Evolutionary conservation across 64 coral and sea anemone species (phyloP).

Genomic region (Actinia equina): DNA sequence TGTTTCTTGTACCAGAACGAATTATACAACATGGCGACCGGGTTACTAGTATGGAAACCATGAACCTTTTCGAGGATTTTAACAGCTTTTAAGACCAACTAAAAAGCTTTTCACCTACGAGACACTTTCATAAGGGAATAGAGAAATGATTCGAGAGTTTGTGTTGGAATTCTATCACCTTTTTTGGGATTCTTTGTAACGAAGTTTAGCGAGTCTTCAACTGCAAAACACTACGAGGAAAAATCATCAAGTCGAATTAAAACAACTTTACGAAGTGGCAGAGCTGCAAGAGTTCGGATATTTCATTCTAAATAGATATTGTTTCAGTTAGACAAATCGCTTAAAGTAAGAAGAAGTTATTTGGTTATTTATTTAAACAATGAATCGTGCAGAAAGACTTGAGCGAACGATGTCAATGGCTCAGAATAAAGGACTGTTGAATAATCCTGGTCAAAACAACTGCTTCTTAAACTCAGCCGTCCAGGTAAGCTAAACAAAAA

Average conservation of each 20-base stretch:
- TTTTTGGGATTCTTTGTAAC: constrained; percentile 1
- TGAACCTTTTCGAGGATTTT: neutral
- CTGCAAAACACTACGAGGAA: neutral
- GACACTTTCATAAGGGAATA: neutral
- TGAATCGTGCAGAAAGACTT: constrained; percentile 84
- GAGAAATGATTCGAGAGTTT: neutral
- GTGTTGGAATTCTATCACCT: neutral
- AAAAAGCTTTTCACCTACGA: neutral
- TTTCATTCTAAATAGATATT: neutral
- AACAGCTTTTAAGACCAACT: neutral
- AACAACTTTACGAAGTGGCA: neutral
- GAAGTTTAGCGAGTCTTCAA: neutral
- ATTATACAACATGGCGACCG: constrained; percentile 8
- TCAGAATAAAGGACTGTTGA: constrained; percentile 92
- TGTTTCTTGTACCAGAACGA: neutral
- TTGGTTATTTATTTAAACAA: constrained; percentile 23
- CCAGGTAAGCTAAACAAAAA: constrained; percentile 59
- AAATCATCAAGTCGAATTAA: neutral
- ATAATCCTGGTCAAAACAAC: constrained; percentile 96
- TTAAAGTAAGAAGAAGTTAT: neutral
- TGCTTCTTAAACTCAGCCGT: constrained; percentile 98
- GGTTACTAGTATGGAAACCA: neutral
- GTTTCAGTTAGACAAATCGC: neutral
- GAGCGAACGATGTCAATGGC: constrained; percentile 86
- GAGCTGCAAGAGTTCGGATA: neutral